Evolutionary conservation across 2,888 invertebrate species (phyloP).

Genomic region (Deilephila elpenor): DNA sequence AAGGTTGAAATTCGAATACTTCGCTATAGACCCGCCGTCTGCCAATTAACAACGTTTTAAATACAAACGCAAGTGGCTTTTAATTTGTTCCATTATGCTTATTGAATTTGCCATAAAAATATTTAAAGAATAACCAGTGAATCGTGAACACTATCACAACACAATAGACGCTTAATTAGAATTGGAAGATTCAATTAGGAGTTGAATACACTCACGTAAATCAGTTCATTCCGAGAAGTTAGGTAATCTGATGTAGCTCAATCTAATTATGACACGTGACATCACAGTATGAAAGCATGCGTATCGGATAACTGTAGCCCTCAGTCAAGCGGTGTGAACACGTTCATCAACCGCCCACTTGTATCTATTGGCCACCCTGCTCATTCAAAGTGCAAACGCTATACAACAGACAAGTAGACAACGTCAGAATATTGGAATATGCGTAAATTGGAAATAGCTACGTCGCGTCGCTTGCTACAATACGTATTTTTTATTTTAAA

Average conservation of each 20-base stretch:
- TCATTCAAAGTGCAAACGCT: not conserved
- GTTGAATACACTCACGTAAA: not conserved
- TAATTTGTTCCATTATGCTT: not conserved
- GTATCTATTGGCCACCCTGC: not conserved
- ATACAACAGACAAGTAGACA: not conserved
- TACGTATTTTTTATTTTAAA: too few species aligned
- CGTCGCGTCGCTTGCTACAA: too few species aligned
- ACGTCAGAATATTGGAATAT: too few species aligned
- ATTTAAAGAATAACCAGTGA: not conserved
- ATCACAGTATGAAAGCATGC: not conserved
- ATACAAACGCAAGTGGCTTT: too few species aligned
- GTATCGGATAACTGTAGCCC: not conserved
- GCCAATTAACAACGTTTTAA: too few species aligned
- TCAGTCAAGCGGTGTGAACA: not conserved
- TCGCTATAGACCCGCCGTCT: too few species aligned
- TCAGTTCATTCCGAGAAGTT: not conserved
- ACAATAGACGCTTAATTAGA: not conserved
- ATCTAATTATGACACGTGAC: slow-evolving; percentile 11
- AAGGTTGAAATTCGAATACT: too few species aligned
- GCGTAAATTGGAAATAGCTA: too few species aligned
- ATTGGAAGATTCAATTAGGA: not conserved
- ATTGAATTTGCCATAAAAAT: not conserved
- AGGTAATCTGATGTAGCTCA: not conserved
- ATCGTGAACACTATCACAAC: not conserved
- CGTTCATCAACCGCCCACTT: not conserved